Evolutionary conservation across 2,888 invertebrate genomes (phyloP), one percentile per base, ranked within the genome.

Genomic region (Girardia tigrina): DNA sequence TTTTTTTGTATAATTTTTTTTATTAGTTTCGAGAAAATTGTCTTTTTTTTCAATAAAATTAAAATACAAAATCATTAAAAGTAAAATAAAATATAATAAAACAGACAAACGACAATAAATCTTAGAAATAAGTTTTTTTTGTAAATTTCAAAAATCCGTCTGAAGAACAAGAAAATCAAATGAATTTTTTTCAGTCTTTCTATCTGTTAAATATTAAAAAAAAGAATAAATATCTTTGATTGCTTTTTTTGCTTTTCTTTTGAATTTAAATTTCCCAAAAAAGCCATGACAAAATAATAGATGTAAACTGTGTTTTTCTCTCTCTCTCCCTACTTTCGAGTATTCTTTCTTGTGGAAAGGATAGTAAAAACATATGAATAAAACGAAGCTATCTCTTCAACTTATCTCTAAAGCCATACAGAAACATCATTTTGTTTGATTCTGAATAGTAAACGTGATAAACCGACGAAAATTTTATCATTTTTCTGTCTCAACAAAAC

Each of bases 381-480:
- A 4, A n/a, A n/a, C 4, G 56, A 56, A 56, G 23, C 4, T 56
- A 56, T 56, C 56, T 56, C 23, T 56, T n/a, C 4, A 56, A 56
- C 8, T 56, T 56, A 56, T 56, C 56, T 56, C 56, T 20, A 56
- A 56, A 56, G 56, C 56, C 56, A n/a, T 56, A 56, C 56, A 56
- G 56, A 56, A n/a, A 56, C 23, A n/a, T 56, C 56, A 56, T 20
- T 20, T 56, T 56, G 56, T 56, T 56, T 56, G 56, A 56, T 56
- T 8, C 56, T 56, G 20, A 56, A 56, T 56, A 56, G 56, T 56
- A 56, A 20, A 56, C 56, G 56, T 56, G 56, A 56, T 56, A 56
- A 56, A 56, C 56, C 56, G 56, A 56, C 56, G 56, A 56, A 56
- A 56, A 56, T 56, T 56, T 56, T 56, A 56, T 56, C 56, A 56